phyloP scores from a whole-genome alignment of 1,140 invertebrate species.

The Drusus annulatus region DNA sequence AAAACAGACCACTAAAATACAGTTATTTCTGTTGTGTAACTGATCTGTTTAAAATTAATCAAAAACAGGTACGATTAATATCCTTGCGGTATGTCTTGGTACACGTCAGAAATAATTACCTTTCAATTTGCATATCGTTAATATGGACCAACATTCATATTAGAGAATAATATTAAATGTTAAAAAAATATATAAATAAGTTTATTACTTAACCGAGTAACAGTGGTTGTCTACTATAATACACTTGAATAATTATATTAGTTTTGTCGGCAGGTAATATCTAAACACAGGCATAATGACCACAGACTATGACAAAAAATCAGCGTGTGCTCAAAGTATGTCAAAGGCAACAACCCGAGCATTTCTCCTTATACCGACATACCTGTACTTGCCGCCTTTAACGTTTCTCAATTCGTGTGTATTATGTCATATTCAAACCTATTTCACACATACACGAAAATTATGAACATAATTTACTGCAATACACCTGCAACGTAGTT shows the following conservation, averaged over 20 bases:
- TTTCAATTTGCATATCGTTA: too few species aligned
- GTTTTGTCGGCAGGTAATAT: too few species aligned
- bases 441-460: conserved; percentile 17
- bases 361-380: not conserved
- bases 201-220: not conserved
- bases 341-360: conserved; percentile 26
- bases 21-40: too few species aligned
- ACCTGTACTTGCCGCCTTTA: not conserved
- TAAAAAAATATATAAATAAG: not conserved
- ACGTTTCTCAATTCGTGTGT: conserved; percentile 1
- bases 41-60: too few species aligned
- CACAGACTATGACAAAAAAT: conserved; percentile 4
- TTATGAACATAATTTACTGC: not conserved
- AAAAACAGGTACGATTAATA: too few species aligned
- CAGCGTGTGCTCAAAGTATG: conserved; percentile 8
- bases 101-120: too few species aligned
- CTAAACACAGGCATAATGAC: not conserved
- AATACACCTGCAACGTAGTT: not conserved
- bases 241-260: too few species aligned
- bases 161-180: not conserved
- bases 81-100: too few species aligned
- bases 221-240: not conserved
- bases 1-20: too few species aligned
- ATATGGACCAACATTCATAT: too few species aligned
- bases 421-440: conserved; percentile 25